Evolutionary conservation across 53 echinoderm and acorn worm species (phyloP).

Genomic region (Holothuria scabra): DNA sequence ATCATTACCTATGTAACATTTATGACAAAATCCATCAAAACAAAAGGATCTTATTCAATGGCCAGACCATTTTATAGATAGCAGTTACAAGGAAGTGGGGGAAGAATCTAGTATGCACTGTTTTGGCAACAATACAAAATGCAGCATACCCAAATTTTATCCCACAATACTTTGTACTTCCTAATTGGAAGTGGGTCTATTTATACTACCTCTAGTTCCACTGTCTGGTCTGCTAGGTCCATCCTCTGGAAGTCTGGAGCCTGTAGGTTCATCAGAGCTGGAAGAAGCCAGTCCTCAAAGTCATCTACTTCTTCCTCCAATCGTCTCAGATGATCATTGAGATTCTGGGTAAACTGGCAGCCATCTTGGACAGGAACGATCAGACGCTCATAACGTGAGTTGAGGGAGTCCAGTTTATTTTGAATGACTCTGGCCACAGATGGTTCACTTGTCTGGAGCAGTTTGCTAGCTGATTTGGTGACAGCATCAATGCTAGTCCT

Average conservation of each 20-base stretch:
- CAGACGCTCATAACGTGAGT: slow-evolving; percentile 75
- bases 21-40: no score
- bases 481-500: slow-evolving; percentile 83
- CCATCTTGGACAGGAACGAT: slow-evolving; percentile 70
- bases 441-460: slow-evolving; percentile 85
- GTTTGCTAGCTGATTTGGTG: slow-evolving; percentile 85
- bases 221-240: slow-evolving; percentile 81
- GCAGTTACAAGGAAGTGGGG: no score
- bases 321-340: slow-evolving; percentile 75
- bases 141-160: no score
- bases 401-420: slow-evolving; percentile 79
- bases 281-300: slow-evolving; percentile 96
- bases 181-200: no score
- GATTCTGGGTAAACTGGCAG: slow-evolving; percentile 75
- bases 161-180: no score
- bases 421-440: slow-evolving; percentile 81
- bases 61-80: no score
- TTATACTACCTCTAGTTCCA: slow-evolving; percentile 73
- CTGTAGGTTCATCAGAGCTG: slow-evolving; percentile 79
- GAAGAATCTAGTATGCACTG: no score
- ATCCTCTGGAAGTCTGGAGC: slow-evolving; percentile 81
- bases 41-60: no score
- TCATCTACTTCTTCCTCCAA: slow-evolving; percentile 87
- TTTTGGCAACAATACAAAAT: no score
- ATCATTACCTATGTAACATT: no score